phyloP scores from a whole-genome alignment of 2,113 vertebrate genomes.

The Pseudorhombus dupliciocellatus region DNA sequence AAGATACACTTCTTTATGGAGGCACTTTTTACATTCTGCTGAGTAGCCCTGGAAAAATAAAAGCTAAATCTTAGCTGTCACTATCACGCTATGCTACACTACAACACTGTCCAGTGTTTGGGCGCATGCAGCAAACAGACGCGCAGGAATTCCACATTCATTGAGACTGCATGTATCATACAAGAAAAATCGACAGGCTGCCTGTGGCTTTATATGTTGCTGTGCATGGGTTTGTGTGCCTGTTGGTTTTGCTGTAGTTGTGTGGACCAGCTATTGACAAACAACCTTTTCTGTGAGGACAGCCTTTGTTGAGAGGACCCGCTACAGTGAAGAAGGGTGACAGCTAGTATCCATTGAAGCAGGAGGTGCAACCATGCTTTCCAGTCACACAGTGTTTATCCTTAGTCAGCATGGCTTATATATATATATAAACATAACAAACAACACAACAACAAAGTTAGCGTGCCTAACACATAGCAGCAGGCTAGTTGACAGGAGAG shows the following conservation, averaged over 20 bases:
- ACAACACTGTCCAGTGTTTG: constrained; percentile 67
- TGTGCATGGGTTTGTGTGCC: constrained; percentile 17
- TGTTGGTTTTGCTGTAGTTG: neutral
- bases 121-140: constrained; percentile 45
- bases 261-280: too few relatives aligned
- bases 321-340: too few relatives aligned
- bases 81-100: constrained; percentile 64
- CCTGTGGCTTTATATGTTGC: constrained; percentile 51
- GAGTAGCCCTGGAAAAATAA: constrained; percentile 80
- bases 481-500: too few relatives aligned
- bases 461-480: too few relatives aligned
- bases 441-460: too few relatives aligned
- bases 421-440: too few relatives aligned
- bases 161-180: constrained; percentile 43
- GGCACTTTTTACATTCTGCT: constrained; percentile 79
- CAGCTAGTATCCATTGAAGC: too few relatives aligned
- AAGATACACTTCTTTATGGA: constrained; percentile 79
- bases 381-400: too few relatives aligned
- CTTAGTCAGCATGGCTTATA: too few relatives aligned
- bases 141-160: constrained; percentile 51
- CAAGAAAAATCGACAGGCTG: constrained; percentile 73
- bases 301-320: too few relatives aligned
- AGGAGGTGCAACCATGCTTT: too few relatives aligned
- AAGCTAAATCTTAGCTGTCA: constrained; percentile 80
- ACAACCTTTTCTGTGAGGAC: too few relatives aligned